Percentiles rank a stretch among this genome's conserved stretches.
Conservation (phyloP, 2,888 invertebrate species). For the Linnaemya vulpina region DNA sequence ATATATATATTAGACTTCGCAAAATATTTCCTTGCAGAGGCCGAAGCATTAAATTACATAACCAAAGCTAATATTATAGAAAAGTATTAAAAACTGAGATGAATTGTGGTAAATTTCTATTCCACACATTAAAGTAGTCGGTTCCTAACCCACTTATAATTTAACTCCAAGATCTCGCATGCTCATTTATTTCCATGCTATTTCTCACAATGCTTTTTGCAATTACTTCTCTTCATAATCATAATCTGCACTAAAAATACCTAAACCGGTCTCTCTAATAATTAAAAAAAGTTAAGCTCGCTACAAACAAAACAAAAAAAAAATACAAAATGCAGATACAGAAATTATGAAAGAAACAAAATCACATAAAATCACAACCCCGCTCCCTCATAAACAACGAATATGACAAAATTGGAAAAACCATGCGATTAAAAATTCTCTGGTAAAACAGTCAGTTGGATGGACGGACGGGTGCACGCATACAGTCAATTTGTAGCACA, state of each 20-base stretch:
- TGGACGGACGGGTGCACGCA: neutral
- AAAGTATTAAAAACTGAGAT: neutral
- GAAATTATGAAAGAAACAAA: constrained; percentile 45
- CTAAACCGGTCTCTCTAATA: constrained; percentile 68
- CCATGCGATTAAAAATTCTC: constrained; percentile 55
- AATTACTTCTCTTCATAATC: constrained; percentile 10
- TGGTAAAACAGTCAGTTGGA: constrained; percentile 25
- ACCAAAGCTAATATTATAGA: neutral
- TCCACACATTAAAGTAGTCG: neutral
- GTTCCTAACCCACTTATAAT: neutral
- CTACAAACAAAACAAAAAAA: constrained; percentile 18
- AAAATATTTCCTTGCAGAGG: no score
- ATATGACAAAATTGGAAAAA: constrained; percentile 54
- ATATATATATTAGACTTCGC: no score
- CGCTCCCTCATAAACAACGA: constrained; percentile 23
- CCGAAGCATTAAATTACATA: no score
- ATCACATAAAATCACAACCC: neutral
- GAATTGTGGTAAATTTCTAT: neutral
- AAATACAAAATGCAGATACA: constrained; percentile 59
- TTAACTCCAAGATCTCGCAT: neutral
- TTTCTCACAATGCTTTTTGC: neutral
- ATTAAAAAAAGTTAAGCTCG: constrained; percentile 21
- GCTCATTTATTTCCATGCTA: neutral
- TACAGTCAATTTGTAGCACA: constrained; percentile 24
- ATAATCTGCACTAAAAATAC: constrained; percentile 14